These are phyloP conservation scores for Aricia agestis DNA, from an alignment of 1,140 invertebrate genomes.

Conservation along the genomic window DNA sequence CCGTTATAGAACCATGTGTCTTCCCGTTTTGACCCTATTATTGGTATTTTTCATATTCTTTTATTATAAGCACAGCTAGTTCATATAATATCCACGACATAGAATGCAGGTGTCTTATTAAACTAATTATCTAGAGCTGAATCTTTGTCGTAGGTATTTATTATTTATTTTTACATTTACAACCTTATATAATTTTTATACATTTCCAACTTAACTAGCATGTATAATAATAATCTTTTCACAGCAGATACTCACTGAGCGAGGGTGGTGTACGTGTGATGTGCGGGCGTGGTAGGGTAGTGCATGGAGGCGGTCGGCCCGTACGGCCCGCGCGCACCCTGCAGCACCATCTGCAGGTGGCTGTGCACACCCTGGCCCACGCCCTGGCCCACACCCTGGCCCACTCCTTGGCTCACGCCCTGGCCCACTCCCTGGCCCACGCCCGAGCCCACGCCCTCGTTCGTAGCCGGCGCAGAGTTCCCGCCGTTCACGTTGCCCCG, in stretches of 20 bases:
- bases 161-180: too few relatives aligned
- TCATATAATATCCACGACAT: too few relatives aligned
- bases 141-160: too few relatives aligned
- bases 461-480: constrained; percentile 28
- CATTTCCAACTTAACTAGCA: neutral
- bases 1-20: too few relatives aligned
- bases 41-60: too few relatives aligned
- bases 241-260: constrained; percentile 39
- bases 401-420: constrained; percentile 21
- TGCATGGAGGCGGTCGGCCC: constrained; percentile 43
- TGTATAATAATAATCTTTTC: neutral
- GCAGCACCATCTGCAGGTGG: constrained; percentile 69
- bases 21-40: too few relatives aligned
- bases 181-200: too few relatives aligned
- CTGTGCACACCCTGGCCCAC: constrained; percentile 37
- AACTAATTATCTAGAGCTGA: too few relatives aligned
- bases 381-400: constrained; percentile 19
- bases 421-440: constrained; percentile 23
- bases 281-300: constrained; percentile 44
- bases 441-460: constrained; percentile 23
- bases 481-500: constrained; percentile 54
- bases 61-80: too few relatives aligned
- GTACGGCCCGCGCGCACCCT: constrained; percentile 45
- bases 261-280: constrained; percentile 48
- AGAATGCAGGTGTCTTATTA: too few relatives aligned